phyloP scores from a whole-genome alignment of 2,888 invertebrate genomes.

The Agrotis segetum region DNA sequence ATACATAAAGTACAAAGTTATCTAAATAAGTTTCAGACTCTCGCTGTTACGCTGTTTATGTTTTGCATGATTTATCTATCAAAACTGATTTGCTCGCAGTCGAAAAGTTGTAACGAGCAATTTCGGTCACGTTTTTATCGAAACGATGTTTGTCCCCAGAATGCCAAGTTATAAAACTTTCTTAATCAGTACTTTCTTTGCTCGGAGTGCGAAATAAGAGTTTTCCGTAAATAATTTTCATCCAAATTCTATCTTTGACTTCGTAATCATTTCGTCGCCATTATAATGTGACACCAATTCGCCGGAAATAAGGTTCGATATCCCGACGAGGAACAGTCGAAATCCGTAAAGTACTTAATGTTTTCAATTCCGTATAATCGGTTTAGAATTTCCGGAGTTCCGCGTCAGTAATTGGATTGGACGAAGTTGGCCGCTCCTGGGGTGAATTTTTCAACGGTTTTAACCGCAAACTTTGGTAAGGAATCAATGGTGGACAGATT shows the following conservation, averaged over 20 bases:
- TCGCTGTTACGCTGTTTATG: conserved; percentile 23
- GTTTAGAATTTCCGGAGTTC: conserved; percentile 90
- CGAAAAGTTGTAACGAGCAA: conserved; percentile 73
- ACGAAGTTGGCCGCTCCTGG: conserved; percentile 80
- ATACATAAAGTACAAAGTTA: too few relatives aligned
- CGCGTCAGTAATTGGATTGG: conserved; percentile 89
- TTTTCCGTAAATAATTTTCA: conserved; percentile 87
- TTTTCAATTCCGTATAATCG: conserved; percentile 91
- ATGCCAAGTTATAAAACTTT: conserved; percentile 87
- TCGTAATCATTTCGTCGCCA: conserved; percentile 75
- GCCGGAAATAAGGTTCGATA: conserved; percentile 78
- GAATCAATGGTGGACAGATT: conserved; percentile 75
- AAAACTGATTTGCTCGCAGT: conserved; percentile 64
- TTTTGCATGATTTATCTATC: conserved; percentile 49
- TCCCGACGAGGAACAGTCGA: conserved; percentile 70
- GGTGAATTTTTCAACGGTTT: conserved; percentile 83
- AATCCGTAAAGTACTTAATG: conserved; percentile 90
- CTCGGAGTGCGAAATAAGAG: conserved; percentile 82
- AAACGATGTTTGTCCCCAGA: conserved; percentile 81
- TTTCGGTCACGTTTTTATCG: conserved; percentile 77
- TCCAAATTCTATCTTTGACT: conserved; percentile 88
- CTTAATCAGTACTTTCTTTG: conserved; percentile 85
- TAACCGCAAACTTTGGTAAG: conserved; percentile 75
- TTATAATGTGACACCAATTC: conserved; percentile 74
- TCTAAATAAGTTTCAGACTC: background rate